A percentile compares a stretch with the other conserved stretches of the same genome.
phyloP scores from a whole-genome alignment of 1,140 invertebrate genomes.

The Dinothrombium tinctorium region DNA sequence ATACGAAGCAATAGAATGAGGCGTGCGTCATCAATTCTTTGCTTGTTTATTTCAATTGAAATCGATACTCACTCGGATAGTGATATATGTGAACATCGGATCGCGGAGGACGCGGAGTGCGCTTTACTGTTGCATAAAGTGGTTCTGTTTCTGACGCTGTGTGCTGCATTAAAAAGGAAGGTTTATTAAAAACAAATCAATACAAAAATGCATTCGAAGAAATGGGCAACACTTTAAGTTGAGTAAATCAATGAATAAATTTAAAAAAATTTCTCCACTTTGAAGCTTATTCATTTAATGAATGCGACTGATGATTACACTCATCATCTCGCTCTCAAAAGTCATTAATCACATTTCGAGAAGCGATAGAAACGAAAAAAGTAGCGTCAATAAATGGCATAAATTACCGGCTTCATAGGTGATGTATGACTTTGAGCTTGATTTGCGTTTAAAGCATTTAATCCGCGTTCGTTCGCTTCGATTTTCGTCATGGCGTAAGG shows the following conservation, averaged over 20 bases:
- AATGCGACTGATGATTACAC: too few relatives aligned
- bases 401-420: neutral
- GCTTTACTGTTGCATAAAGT: slow-evolving; percentile 15
- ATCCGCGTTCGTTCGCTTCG: neutral
- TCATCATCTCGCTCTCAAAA: too few relatives aligned
- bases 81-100: slow-evolving; percentile 14
- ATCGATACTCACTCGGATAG: slow-evolving; percentile 8
- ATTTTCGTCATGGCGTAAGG: slow-evolving; percentile 13
- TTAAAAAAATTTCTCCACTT: too few relatives aligned
- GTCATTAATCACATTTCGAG: too few relatives aligned
- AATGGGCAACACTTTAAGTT: too few relatives aligned
- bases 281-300: too few relatives aligned
- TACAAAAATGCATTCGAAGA: too few relatives aligned
- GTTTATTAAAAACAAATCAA: too few relatives aligned
- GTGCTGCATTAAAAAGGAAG: neutral
- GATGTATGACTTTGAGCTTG: neutral
- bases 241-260: too few relatives aligned
- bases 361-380: too few relatives aligned
- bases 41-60: neutral
- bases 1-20: neutral
- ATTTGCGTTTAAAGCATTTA: neutral
- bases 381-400: too few relatives aligned
- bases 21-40: neutral
- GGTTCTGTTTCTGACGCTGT: slow-evolving; percentile 9
- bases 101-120: slow-evolving; percentile 13